These are phyloP conservation scores for Neoascia interrupta DNA, from an alignment of 2,888 invertebrate species.

Conservation along the genomic window DNA sequence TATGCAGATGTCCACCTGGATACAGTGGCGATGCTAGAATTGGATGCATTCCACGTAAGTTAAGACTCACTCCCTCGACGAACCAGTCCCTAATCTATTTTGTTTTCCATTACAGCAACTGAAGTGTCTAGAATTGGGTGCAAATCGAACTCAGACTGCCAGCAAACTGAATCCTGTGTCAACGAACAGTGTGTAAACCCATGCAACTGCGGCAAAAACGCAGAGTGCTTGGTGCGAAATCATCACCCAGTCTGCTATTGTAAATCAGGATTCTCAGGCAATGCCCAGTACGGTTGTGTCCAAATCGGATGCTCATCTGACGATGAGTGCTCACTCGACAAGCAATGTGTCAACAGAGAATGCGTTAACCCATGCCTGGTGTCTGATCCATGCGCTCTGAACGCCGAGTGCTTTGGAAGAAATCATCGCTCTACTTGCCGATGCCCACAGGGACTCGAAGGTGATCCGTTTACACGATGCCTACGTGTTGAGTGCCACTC, in stretches of 20 bases:
- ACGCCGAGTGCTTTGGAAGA: slow-evolving; percentile 90
- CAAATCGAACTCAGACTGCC: slow-evolving; percentile 89
- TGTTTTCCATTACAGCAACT: too few relatives aligned
- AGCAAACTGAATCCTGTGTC: slow-evolving; percentile 90
- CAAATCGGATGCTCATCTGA: slow-evolving; percentile 91
- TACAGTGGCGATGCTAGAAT: slow-evolving; percentile 87
- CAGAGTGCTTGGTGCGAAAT: slow-evolving; percentile 89
- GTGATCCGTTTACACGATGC: slow-evolving; percentile 90
- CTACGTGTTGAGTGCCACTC: slow-evolving; percentile 89
- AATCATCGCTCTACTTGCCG: slow-evolving; percentile 90
- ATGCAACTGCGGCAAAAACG: slow-evolving; percentile 91
- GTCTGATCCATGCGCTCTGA: slow-evolving; percentile 90
- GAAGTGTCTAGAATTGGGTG: slow-evolving; percentile 85
- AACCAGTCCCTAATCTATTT: too few relatives aligned
- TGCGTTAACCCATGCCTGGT: slow-evolving; percentile 90
- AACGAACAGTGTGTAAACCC: slow-evolving; percentile 90
- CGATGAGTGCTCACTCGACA: slow-evolving; percentile 88
- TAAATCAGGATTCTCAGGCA: slow-evolving; percentile 90
- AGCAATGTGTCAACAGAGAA: slow-evolving; percentile 90
- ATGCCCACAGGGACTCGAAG: slow-evolving; percentile 87
- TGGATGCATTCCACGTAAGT: slow-evolving; percentile 90
- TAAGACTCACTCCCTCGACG: too few relatives aligned
- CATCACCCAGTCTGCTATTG: slow-evolving; percentile 94
- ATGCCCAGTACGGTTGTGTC: slow-evolving; percentile 89
- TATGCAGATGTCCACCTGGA: slow-evolving; percentile 90